Base-by-base conservation (phyloP, 1,140 invertebrate genomes). In the Wiebesia pumilae region DNA sequence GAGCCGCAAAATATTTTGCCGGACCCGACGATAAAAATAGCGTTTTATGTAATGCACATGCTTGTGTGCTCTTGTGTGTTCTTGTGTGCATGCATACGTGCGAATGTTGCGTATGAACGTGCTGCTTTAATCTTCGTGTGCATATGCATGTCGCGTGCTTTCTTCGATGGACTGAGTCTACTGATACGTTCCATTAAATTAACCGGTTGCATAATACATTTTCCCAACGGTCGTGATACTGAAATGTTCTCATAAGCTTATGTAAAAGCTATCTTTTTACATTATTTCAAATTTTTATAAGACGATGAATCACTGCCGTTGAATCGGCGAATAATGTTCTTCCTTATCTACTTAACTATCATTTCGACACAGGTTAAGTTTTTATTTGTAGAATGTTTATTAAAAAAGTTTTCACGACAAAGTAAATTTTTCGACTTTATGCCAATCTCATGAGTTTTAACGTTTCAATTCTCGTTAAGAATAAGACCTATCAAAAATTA, bases 1-100 rank as follows among this genome's bases (percentile, higher is more conserved):
- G 24, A 33, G 38, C n/a, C 38, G 80, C 3, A 67, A 81, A 69
- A 81, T 81, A 69, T 81, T 69, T 69, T 81, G 38, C n/a, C n/a
- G 24, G 30, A 75, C 71, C 10, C 71, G 38, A 69, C 71, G 38
- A 69, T 69, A 14, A 24, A 81, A 81, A 81, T 81, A 81, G 62
- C 38, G 0, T 65, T 81, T 81, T 62, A 81, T 81, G 62, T 67
- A 81, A 67, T 40, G 27, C 0, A 0, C n/a, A 6, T n/a, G 51
- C 38, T 30, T 38, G 16, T 38, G 35, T 38, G 35, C 21, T 71
- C 69, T 47, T 47, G 19, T 16, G 14, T 67, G 27, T 71, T 38
- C 16, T 0, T 24, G 10, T 6, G 6, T 71, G 4, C 0, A 3
- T n/a, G 62, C 62, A 4, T 35, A 0, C 30, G 67, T 35, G 0